A percentile compares a stretch with the other conserved stretches of the same genome.
Evolutionary conservation across 2,888 invertebrate species (phyloP).

Genomic region (Pollenia labialis): DNA sequence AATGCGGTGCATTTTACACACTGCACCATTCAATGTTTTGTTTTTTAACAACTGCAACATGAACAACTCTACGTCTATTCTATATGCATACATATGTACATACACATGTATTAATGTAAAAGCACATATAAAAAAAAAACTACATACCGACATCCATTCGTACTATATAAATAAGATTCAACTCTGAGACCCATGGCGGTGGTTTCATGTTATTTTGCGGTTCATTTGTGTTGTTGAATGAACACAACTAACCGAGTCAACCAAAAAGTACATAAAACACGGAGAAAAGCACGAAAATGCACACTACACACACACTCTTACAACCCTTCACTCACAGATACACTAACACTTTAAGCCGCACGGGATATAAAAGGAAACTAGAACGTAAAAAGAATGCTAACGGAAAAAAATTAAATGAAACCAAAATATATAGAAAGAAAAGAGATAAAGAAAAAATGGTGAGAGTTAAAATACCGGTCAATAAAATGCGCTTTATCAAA

Average conservation of each 20-base stretch:
- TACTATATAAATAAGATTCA: slow-evolving; percentile 24
- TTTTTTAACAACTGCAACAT: slow-evolving; percentile 28
- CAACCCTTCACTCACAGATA: neutral
- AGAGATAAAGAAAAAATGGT: slow-evolving; percentile 30
- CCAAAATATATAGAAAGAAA: neutral
- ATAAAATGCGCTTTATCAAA: slow-evolving; percentile 54
- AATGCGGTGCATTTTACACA: slow-evolving; percentile 67
- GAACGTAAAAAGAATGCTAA: slow-evolving; percentile 32
- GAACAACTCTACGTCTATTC: neutral
- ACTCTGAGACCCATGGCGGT: slow-evolving; percentile 61
- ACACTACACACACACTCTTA: neutral
- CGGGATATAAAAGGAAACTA: slow-evolving; percentile 32
- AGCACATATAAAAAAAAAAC: neutral
- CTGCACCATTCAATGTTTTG: slow-evolving; percentile 65
- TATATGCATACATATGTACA: slow-evolving; percentile 5
- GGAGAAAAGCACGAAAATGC: slow-evolving; percentile 10
- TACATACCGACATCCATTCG: neutral
- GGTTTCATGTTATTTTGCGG: slow-evolving; percentile 73
- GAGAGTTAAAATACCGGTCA: slow-evolving; percentile 58
- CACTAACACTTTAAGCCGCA: neutral
- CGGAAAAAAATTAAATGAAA: slow-evolving; percentile 13
- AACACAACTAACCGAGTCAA: slow-evolving; percentile 67
- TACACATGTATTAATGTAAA: neutral
- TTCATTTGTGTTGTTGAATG: slow-evolving; percentile 74
- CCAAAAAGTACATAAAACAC: slow-evolving; percentile 45